Percentiles rank a stretch among this genome's conserved stretches.
These are phyloP conservation scores for Cosmopolites sordidus DNA, from an alignment of 2,888 invertebrate genomes.

Conservation along the genomic window DNA sequence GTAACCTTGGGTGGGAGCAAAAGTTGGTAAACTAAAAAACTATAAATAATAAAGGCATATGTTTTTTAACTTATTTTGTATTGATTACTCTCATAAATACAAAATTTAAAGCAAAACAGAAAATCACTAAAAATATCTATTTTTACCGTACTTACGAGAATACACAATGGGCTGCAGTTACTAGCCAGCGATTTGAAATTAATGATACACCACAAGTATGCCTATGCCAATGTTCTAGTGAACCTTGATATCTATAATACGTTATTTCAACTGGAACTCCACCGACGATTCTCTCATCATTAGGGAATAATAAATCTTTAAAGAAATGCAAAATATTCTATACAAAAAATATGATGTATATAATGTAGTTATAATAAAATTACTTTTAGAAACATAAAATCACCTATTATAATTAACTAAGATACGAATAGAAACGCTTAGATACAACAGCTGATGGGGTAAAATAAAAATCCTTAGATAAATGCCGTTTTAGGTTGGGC, in stretches of 20 bases:
- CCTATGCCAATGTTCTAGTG: slow-evolving; percentile 23
- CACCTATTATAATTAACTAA: too few species aligned
- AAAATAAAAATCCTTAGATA: too few species aligned
- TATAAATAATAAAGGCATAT: background rate
- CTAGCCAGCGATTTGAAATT: slow-evolving; percentile 27
- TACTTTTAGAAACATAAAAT: too few species aligned
- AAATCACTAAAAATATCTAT: background rate
- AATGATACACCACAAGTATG: slow-evolving; percentile 31
- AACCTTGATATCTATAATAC: slow-evolving; percentile 28
- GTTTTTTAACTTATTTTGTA: background rate
- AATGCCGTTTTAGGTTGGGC: too few species aligned
- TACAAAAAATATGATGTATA: too few species aligned
- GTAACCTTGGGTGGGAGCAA: slow-evolving; percentile 2
- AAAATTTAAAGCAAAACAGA: background rate
- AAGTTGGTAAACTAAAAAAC: too few species aligned
- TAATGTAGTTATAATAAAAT: too few species aligned
- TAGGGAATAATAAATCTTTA: background rate
- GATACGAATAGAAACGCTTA: too few species aligned
- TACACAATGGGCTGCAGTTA: slow-evolving; percentile 33
- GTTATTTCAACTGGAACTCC: slow-evolving; percentile 21
- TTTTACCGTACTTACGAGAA: slow-evolving; percentile 7
- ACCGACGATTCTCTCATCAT: slow-evolving; percentile 26
- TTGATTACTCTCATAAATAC: too few species aligned
- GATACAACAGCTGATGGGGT: too few species aligned
- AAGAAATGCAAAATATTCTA: too few species aligned